phyloP scores from a whole-genome alignment of 2,113 vertebrate genomes.

The Procavia capensis region DNA sequence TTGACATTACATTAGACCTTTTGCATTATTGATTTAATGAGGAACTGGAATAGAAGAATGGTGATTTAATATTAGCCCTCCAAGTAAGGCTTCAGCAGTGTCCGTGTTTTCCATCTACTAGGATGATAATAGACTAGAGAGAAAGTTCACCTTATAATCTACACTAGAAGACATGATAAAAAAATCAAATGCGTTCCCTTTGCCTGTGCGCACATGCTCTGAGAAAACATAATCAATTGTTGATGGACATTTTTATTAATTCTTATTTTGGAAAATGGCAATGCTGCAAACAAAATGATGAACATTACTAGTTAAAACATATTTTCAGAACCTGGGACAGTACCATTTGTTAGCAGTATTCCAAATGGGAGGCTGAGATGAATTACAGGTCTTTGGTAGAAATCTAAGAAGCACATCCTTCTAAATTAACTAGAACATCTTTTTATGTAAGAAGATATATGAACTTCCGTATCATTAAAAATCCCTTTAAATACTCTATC shows the following conservation, averaged over 20 bases:
- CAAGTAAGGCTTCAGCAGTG: not conserved
- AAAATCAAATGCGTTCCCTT: not conserved
- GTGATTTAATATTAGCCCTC: slow-evolving; percentile 58
- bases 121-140: not conserved
- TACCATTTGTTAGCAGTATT: not conserved
- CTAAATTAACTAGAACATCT: not conserved
- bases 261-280: not conserved
- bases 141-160: not conserved
- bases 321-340: not conserved
- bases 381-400: not conserved
- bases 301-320: not conserved
- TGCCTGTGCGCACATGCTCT: not conserved
- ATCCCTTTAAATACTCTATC: not conserved
- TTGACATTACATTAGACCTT: slow-evolving; percentile 65
- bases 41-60: slow-evolving; percentile 50
- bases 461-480: not conserved
- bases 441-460: not conserved
- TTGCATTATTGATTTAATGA: slow-evolving; percentile 71
- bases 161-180: not conserved
- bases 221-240: not conserved
- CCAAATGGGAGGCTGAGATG: not conserved
- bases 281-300: not conserved
- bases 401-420: not conserved
- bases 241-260: not conserved
- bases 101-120: not conserved